Conservation (phyloP, 2,113 vertebrate genomes). For the Pollimyrus isidori region DNA sequence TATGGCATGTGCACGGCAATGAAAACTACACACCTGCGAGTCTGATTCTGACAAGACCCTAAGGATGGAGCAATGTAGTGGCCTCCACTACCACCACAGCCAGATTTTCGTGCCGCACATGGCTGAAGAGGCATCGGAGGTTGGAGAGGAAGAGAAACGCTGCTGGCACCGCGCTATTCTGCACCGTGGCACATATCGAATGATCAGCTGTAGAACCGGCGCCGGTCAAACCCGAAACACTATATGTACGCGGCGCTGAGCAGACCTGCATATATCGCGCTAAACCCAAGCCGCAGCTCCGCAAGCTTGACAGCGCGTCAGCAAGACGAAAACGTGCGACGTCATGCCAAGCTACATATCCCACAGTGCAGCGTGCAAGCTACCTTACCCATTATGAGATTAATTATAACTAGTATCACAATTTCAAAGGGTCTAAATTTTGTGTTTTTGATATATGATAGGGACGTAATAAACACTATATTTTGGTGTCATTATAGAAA, state of each 20-base stretch:
- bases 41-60: constrained; percentile 90
- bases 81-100: constrained; percentile 83
- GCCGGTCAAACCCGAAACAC: not conserved
- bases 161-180: not conserved
- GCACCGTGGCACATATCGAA: not conserved
- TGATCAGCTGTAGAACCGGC: not conserved
- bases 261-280: not conserved
- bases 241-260: not conserved
- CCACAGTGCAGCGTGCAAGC: not conserved
- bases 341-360: not conserved
- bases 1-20: not conserved
- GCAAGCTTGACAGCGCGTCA: not conserved
- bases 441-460: not conserved
- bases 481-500: not conserved
- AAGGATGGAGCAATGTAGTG: constrained; percentile 81
- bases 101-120: constrained; percentile 78
- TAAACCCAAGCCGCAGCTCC: not conserved
- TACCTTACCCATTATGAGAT: not conserved
- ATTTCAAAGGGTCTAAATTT: not conserved
- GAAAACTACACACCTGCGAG: constrained; percentile 75
- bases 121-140: constrained; percentile 56
- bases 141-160: not conserved
- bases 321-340: not conserved
- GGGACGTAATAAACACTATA: not conserved
- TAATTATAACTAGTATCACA: not conserved